phyloP scores from a whole-genome alignment of 2,797 vertebrate species.

The Cyclura pinguis region DNA sequence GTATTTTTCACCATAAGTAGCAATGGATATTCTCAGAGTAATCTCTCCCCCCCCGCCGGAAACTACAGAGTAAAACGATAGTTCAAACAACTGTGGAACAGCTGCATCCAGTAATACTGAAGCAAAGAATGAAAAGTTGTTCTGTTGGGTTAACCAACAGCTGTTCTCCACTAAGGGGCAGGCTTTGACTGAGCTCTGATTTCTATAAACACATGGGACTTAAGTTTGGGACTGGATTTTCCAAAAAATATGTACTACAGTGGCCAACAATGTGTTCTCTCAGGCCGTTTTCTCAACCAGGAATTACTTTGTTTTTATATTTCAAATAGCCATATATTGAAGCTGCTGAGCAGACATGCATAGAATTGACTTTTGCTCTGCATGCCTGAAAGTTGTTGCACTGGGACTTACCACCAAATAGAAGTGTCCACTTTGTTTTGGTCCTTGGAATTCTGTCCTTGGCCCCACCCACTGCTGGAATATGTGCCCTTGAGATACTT shows the following conservation, averaged over 20 bases:
- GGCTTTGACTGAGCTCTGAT: neutral
- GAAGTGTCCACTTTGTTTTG: no score
- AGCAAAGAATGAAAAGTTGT: neutral
- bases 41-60: no score
- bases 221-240: neutral
- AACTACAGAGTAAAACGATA: no score
- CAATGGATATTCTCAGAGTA: no score
- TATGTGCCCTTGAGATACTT: no score
- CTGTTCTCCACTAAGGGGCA: neutral
- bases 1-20: neutral
- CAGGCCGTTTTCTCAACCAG: neutral
- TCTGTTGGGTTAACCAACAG: neutral
- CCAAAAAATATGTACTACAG: neutral
- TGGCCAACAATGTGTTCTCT: neutral
- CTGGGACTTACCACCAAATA: no score
- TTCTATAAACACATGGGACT: neutral
- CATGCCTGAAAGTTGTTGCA: neutral
- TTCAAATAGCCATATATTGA: no score
- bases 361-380: neutral
- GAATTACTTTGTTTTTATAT: neutral
- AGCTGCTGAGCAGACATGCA: no score
- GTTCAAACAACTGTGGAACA: neutral
- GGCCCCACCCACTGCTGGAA: no score
- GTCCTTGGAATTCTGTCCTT: no score
- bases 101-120: no score